Conservation (phyloP, 2,113 vertebrate species). For the Saccopteryx bilineata region DNA sequence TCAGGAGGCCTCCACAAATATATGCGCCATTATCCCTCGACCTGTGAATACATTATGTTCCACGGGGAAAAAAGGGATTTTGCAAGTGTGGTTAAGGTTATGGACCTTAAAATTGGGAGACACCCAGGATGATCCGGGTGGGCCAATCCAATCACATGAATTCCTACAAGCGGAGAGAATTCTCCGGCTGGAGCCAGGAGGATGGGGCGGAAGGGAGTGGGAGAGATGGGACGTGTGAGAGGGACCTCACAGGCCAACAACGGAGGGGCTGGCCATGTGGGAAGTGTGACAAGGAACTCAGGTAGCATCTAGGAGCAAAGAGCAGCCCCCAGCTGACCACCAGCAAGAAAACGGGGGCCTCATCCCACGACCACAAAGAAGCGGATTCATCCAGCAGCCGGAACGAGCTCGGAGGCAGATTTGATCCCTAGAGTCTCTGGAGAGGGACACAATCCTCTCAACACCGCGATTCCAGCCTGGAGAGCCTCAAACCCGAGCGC, state of each 20-base stretch:
- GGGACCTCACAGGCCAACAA: not conserved
- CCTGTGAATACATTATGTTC: not conserved
- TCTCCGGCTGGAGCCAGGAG: not conserved
- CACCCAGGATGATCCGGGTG: not conserved
- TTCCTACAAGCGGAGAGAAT: not conserved
- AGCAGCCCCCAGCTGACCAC: not conserved
- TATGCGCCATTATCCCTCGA: not conserved
- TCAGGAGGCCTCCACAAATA: not conserved
- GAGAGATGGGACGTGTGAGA: not conserved
- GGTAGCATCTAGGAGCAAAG: not conserved
- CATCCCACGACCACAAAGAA: not conserved
- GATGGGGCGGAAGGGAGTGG: not conserved
- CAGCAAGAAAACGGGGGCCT: not conserved
- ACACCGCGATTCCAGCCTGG: rapidly evolving
- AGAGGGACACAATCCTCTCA: not conserved
- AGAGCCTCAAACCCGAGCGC: not conserved
- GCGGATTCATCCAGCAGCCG: not conserved
- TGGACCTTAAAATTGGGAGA: not conserved
- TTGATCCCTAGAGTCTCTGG: not conserved
- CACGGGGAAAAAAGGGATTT: not conserved
- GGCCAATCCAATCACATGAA: not conserved
- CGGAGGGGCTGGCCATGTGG: not conserved
- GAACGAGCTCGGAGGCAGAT: not conserved
- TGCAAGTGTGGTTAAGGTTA: not conserved
- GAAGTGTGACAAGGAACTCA: not conserved